Percentiles rank a stretch among this genome's conserved stretches.
These are phyloP conservation scores for Cebidichthys violaceus DNA, from an alignment of 2,113 vertebrate species.

Conservation along the genomic window DNA sequence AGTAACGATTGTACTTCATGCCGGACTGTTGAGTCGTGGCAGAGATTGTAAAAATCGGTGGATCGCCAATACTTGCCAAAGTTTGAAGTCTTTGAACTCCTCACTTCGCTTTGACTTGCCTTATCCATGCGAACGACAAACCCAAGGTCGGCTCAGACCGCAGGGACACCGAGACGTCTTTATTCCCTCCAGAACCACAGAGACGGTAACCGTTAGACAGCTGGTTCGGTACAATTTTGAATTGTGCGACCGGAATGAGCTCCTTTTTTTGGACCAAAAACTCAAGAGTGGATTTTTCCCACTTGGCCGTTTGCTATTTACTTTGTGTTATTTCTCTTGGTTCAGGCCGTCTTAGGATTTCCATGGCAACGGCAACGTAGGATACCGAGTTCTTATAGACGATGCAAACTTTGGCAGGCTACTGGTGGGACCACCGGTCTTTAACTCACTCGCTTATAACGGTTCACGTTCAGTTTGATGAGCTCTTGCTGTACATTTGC, in stretches of 20 bases:
- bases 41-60: conserved; percentile 55
- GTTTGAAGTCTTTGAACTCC: conserved; percentile 74
- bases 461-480: conserved; percentile 52
- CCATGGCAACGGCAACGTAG: conserved; percentile 69
- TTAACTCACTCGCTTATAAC: conserved; percentile 47
- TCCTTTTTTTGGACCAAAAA: conserved; percentile 81
- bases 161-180: conserved; percentile 11
- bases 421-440: conserved; percentile 70
- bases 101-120: conserved; percentile 70
- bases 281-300: conserved; percentile 40
- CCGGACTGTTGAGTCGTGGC: conserved; percentile 76
- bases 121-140: conserved; percentile 68
- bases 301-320: conserved; percentile 43
- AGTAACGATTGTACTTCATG: conserved; percentile 68
- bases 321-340: conserved; percentile 61
- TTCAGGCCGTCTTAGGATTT: conserved; percentile 64
- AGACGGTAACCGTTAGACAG: conserved; percentile 70
- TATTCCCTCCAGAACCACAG: conserved; percentile 55
- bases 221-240: conserved; percentile 47
- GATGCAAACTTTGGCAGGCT: conserved; percentile 84
- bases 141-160: background rate
- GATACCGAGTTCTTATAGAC: conserved; percentile 56
- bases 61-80: conserved; percentile 82
- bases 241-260: conserved; percentile 35
- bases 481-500: conserved; percentile 76